Conservation (phyloP, 2,113 vertebrate species). For the Phoxinus phoxinus region DNA sequence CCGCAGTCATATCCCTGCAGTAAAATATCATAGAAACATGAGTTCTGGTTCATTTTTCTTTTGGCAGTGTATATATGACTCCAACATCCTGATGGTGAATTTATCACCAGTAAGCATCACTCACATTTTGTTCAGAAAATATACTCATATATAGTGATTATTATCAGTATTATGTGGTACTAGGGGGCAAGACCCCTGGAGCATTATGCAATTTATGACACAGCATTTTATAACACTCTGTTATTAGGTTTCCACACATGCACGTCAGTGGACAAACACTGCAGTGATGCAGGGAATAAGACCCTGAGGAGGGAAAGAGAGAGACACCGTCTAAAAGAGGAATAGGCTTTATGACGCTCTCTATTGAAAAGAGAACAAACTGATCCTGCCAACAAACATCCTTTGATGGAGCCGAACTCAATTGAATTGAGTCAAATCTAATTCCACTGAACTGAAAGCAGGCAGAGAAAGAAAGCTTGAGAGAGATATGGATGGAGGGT, state of each 20-base stretch:
- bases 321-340: neutral
- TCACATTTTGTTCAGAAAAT: slow-evolving; percentile 1
- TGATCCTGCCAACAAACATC: slow-evolving; percentile 40
- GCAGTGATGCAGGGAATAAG: slow-evolving; percentile 19
- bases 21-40: neutral
- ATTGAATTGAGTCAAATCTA: slow-evolving; percentile 51
- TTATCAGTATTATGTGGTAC: slow-evolving; percentile 4
- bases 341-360: slow-evolving; percentile 15
- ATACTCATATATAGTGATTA: neutral
- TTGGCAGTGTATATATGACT: neutral
- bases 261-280: neutral
- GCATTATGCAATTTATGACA: slow-evolving; percentile 16
- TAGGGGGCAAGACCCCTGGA: neutral
- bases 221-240: slow-evolving; percentile 31
- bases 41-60: neutral
- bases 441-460: slow-evolving; percentile 45
- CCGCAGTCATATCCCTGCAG: neutral
- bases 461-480: slow-evolving; percentile 20
- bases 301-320: slow-evolving; percentile 24
- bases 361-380: slow-evolving; percentile 32
- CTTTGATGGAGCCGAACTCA: slow-evolving; percentile 47
- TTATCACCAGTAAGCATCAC: neutral
- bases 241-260: slow-evolving; percentile 28
- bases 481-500: slow-evolving; percentile 20
- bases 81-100: neutral